Evolutionary conservation across 2,797 vertebrate species (phyloP), one percentile per base, ranked within the genome.

Genomic region (Clarias pachynema): DNA sequence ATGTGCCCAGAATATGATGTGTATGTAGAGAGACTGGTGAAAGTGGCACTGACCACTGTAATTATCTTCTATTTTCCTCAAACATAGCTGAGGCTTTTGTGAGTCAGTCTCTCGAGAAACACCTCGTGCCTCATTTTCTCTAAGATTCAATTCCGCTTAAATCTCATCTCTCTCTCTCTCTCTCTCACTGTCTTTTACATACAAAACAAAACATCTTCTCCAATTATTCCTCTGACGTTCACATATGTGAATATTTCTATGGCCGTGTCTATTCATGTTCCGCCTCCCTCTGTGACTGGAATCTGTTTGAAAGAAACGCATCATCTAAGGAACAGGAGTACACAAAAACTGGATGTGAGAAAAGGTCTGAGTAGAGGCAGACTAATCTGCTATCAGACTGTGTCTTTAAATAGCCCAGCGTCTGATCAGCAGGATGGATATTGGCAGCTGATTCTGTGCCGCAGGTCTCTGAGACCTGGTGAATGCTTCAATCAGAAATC

Each of bases 191-290:
- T 95, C 94, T 94, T 95, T 94, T 94, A 94, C 94, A 94, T 95
- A 95, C 94, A 94, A 95, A 40, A 95, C 94, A 94, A 95, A 95
- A 94, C 94, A 94, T 92, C 93, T 92, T 93, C 94, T 92, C 93
- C 92, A 95, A 94, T 95, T 94, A 95, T 95, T 94, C 90, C 87
- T 87, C 91, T 66, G 90, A 92, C 89, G 88, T 92, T 94, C 94
- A 49, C 44, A 93, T 94, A 92, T 94, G 93, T 93, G 91, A 91
- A 94, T 94, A 94, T 92, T 94, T 94, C 92, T 93, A 93, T 80
- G 87, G 89, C 89, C 85, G 84, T 79, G 90, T 89, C 92, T 84
- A 91, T 94, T 94, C 92, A 92, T 93, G 91, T 91, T 92, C 92
- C 91, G 63, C 86, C 87, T 88, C 88, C 92, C 89, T 86, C 89